Percentiles rank a stretch among this genome's conserved stretches.
phyloP scores from a whole-genome alignment of 2,797 vertebrate species.

The Semaprochilodus insignis region DNA sequence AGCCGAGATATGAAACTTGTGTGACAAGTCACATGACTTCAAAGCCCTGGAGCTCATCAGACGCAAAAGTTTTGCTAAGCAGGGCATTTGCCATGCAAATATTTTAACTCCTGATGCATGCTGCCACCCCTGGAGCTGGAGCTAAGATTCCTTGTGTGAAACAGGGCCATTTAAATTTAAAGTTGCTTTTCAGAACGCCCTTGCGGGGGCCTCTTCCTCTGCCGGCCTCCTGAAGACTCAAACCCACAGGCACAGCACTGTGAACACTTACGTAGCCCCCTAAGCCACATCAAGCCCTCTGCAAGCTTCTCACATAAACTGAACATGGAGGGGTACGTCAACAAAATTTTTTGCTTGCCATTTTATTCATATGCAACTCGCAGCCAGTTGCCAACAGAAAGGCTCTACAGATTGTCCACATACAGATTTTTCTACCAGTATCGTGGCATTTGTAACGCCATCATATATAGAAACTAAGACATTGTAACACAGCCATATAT shows the following conservation, averaged over 20 bases:
- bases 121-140: conserved; percentile 11
- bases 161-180: conserved; percentile 40
- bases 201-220: conserved; percentile 72
- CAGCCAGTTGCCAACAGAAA: background rate
- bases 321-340: background rate
- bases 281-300: conserved; percentile 25
- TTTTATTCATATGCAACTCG: background rate
- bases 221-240: conserved; percentile 65
- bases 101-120: conserved; percentile 24
- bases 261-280: conserved; percentile 40
- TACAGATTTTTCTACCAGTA: background rate
- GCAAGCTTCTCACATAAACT: conserved; percentile 22
- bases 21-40: conserved; percentile 12
- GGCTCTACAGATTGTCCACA: background rate
- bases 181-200: conserved; percentile 52
- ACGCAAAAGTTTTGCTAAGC: background rate
- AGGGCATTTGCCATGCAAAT: conserved; percentile 44
- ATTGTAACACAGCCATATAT: too few species aligned
- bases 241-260: conserved; percentile 54
- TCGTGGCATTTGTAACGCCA: background rate
- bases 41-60: conserved; percentile 3
- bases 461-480: too few species aligned
- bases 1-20: background rate
- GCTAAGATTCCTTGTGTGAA: conserved; percentile 22
- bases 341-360: background rate